Percentiles rank a stretch among this genome's conserved stretches.
These are phyloP conservation scores for Yponomeuta malinellus DNA, from an alignment of 2,888 invertebrate genomes.

Conservation along the genomic window DNA sequence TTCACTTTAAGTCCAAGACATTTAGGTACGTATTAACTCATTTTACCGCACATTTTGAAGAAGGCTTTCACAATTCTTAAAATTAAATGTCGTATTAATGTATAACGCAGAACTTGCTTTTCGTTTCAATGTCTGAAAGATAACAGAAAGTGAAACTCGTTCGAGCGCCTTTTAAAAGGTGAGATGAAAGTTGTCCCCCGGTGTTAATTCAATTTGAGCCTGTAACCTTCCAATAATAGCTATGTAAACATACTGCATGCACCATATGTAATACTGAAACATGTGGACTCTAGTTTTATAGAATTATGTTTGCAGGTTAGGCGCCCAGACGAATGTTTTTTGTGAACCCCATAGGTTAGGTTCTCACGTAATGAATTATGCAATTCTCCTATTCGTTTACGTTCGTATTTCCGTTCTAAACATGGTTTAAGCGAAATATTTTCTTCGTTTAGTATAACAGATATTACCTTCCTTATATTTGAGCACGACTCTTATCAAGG, in stretches of 20 bases:
- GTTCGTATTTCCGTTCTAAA: background rate
- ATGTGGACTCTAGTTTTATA: background rate
- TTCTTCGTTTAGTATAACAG: background rate
- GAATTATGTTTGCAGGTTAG: background rate
- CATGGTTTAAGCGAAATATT: too few relatives aligned
- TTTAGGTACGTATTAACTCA: too few relatives aligned
- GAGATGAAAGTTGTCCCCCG: constrained; percentile 44
- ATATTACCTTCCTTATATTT: background rate
- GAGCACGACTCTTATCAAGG: background rate
- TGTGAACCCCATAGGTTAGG: background rate
- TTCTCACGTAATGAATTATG: background rate
- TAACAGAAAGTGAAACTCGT: constrained; percentile 48
- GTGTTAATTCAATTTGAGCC: constrained; percentile 59
- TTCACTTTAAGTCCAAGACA: too few relatives aligned
- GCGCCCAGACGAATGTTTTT: background rate
- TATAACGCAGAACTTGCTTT: background rate
- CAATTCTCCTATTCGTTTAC: background rate
- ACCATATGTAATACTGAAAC: background rate
- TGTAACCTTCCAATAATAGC: background rate
- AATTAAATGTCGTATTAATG: constrained; percentile 16
- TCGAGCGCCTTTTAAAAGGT: constrained; percentile 55
- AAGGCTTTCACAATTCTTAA: constrained; percentile 14
- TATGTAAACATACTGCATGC: background rate
- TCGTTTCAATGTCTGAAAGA: constrained; percentile 30
- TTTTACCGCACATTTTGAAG: background rate